Evolutionary conservation across 2,888 invertebrate species (phyloP), one percentile per base, ranked within the genome.

Genomic region (Melanostoma mellinum): DNA sequence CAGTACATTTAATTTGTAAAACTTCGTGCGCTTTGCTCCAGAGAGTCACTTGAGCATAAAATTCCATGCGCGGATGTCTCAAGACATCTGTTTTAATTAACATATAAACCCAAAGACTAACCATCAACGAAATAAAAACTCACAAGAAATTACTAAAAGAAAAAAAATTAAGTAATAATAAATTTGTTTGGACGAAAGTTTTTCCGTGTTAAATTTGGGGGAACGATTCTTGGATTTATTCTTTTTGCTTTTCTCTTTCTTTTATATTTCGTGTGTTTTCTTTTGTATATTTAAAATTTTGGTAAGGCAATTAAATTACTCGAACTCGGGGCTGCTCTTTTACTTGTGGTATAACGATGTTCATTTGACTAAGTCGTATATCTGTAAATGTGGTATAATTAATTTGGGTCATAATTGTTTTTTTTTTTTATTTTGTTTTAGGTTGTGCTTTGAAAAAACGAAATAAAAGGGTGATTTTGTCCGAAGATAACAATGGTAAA

Each of bases 31-130:
- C 53, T 56, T 58, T 20, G 53, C 8, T 40, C 38, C 35, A 36
- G 38, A 56, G 53, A 68, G 71, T 56, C 82, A 84, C 78, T 84
- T 84, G 82, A 78, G 78, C 82, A 78, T 84, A 71, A 84, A 78
- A 84, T 84, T 52, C 82, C 82, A 69, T 78, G 78, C 58, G 74
- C 78, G 30, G 74, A 71, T 84, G 84, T 84, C 84, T 84, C 78
- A 74, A 84, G 84, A 84, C 78, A 84, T 84, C 78, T 84, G 84
- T 84, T 84, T 84, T 84, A 84, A 84, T 84, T 84, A 84, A 75
- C 78, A 65, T 82, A 33, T 67, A 53, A 40, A 69, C 67, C 46
- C 58, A 65, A 74, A 46, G 65, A 72, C 42, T 69, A 56, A 56
- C 63, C 63, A 36, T 52, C 52, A 69, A 56, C 8, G 9, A 36